phyloP scores from a whole-genome alignment of 2,113 vertebrate genomes.

The human region GRCh38 chrX:38293501-38294000 shows the following conservation, averaged over 20 bases:
- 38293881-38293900: neutral
- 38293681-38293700: neutral
- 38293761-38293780: slow-evolving; percentile 20
- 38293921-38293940: neutral
- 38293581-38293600: neutral
- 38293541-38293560: neutral
- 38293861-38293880: neutral
- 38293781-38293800: slow-evolving; percentile 12
- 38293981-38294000: neutral
- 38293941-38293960: neutral
- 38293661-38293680: slow-evolving; percentile 30
- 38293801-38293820: neutral
- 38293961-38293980: neutral
- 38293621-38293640: neutral
- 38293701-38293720: slow-evolving; percentile 6
- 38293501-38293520: slow-evolving; percentile 3
- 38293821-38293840: neutral
- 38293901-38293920: neutral
- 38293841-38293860: neutral
- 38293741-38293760: neutral
- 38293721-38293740: neutral
- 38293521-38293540: neutral
- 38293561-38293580: neutral
- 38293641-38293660: neutral
- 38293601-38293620: neutral